Base-by-base conservation (phyloP, 2,113 vertebrate genomes). In the Sinocyclocheilus maitianheensis region DNA sequence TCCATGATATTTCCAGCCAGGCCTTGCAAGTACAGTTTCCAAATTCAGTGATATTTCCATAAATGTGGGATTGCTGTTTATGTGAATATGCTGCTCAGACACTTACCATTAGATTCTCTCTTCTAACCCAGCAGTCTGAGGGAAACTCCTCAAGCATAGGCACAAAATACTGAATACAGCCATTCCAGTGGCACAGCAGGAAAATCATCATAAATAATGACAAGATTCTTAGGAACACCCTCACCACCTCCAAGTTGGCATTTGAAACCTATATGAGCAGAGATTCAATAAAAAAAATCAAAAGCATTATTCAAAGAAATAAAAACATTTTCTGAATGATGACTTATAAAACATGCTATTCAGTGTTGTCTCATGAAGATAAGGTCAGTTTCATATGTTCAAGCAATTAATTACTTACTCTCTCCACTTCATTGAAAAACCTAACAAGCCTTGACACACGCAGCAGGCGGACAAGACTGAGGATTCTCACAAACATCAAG, bases 101-200 rank as follows among this genome's bases (percentile, higher is more conserved):
- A 24, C 77, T 90, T 89, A 95, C 95, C 93, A 93, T 93, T 71
- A 95, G 87, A 85, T 95, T 95, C 84, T 94, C 94, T 77, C 92
- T 93, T 13, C 92, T 90, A 82, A 95, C 93, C 94, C 94, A 95
- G 86, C 94, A 95, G 88, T 95, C 93, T 0, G 89, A 60, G 22
- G 94, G 95, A 86, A 95, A 95, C 89, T 93, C 94, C 81, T 94
- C 93, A 85, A 95, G 89, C 92, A 93, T 94, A 9, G 94, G 93
- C 13, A 95, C 93, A 60, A 95, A 95, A 79, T 95, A 95, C 91
- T 95, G 95, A 90, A 95, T 94, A 91, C 94, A 95, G 67, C 94
- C 94, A 43, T 95, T 95, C 94, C 94, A 95, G 89, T 95, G 95
- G 84, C 94, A 95, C 84, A 95, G 88, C 82, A 94, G 88, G 89